Evolutionary conservation across 2,797 vertebrate genomes (phyloP).

Genomic region (Pipistrellus nathusii): DNA sequence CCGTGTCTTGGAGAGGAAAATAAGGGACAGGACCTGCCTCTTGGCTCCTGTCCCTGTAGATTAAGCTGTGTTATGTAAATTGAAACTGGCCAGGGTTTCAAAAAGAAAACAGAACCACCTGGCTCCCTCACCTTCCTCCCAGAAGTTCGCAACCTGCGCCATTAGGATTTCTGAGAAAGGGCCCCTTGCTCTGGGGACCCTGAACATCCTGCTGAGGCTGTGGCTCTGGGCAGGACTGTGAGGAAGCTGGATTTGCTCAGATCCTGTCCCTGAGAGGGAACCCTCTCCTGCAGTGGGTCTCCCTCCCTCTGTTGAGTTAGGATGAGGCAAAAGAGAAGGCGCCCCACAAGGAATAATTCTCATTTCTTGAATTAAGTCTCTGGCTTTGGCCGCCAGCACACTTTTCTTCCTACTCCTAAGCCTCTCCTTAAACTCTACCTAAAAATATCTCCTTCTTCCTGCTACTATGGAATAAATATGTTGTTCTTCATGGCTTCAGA

Average conservation of each 20-base stretch:
- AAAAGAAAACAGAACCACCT: slow-evolving; percentile 19
- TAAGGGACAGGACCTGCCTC: slow-evolving; percentile 30
- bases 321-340: background rate
- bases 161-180: background rate
- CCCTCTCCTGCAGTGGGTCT: background rate
- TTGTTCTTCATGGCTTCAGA: background rate
- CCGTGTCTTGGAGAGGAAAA: slow-evolving; percentile 62
- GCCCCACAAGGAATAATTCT: background rate
- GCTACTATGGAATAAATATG: background rate
- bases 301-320: background rate
- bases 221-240: background rate
- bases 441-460: background rate
- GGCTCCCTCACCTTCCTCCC: background rate
- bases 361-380: background rate
- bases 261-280: background rate
- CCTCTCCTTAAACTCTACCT: background rate
- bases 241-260: background rate
- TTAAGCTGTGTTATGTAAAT: slow-evolving; percentile 71
- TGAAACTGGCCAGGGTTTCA: slow-evolving; percentile 70
- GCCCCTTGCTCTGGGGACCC: background rate
- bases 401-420: background rate
- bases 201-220: background rate
- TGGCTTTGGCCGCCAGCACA: background rate
- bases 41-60: slow-evolving; percentile 58
- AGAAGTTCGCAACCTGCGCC: background rate